Evolutionary conservation across 2,888 invertebrate species (phyloP).

Genomic region (Catotricha subobsoleta): DNA sequence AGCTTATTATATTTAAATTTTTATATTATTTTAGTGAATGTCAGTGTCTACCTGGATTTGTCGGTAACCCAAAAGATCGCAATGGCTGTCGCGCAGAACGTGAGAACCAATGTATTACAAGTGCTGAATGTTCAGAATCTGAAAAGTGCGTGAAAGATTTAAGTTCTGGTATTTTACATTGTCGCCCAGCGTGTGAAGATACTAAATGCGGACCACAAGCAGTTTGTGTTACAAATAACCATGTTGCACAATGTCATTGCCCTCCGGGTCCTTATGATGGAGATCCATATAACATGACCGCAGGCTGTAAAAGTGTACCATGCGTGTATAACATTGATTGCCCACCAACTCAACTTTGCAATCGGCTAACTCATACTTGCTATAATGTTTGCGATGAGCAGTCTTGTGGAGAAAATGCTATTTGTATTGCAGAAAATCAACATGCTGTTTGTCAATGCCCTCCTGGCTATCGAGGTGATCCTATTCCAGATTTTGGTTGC

Average conservation of each 20-base stretch:
- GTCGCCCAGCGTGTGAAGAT: slow-evolving; percentile 60
- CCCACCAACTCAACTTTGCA: slow-evolving; percentile 58
- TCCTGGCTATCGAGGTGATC: slow-evolving; percentile 62
- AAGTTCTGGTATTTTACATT: slow-evolving; percentile 39
- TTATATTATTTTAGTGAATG: slow-evolving; percentile 38
- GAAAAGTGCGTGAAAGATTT: slow-evolving; percentile 52
- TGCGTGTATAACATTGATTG: slow-evolving; percentile 79
- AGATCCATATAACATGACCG: slow-evolving; percentile 57
- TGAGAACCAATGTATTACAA: slow-evolving; percentile 57
- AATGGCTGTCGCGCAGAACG: slow-evolving; percentile 61
- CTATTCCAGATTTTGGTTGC: slow-evolving; percentile 69
- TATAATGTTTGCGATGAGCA: slow-evolving; percentile 63
- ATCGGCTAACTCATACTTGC: slow-evolving; percentile 66
- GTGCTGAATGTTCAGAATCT: slow-evolving; percentile 67
- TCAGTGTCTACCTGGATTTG: slow-evolving; percentile 64
- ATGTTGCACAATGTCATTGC: slow-evolving; percentile 76
- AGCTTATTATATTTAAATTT: too few species aligned
- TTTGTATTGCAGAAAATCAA: slow-evolving; percentile 74
- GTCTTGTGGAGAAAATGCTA: slow-evolving; percentile 71
- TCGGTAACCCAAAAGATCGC: slow-evolving; percentile 79
- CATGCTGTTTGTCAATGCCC: slow-evolving; percentile 71
- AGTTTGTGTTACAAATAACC: slow-evolving; percentile 75
- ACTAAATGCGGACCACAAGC: slow-evolving; percentile 70
- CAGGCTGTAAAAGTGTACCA: slow-evolving; percentile 62
- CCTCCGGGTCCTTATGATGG: slow-evolving; percentile 75